These are phyloP conservation scores for Colletes latitarsis DNA, from an alignment of 1,140 invertebrate genomes.

Conservation along the genomic window DNA sequence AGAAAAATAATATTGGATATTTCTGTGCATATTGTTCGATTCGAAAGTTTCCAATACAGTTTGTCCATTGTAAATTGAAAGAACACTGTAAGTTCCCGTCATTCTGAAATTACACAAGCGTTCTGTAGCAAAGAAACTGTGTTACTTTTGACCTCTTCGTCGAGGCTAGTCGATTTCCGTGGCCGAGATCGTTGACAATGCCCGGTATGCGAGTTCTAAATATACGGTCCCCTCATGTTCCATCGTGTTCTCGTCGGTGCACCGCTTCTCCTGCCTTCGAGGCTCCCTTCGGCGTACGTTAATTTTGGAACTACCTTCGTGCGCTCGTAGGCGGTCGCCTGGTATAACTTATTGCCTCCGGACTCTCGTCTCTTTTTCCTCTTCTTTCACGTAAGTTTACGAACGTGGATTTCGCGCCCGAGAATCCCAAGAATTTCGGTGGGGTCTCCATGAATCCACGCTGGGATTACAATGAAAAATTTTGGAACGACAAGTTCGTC, in stretches of 20 bases:
- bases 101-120: too few relatives aligned
- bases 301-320: conserved; percentile 31
- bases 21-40: too few relatives aligned
- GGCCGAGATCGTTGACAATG: conserved; percentile 34
- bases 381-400: neutral
- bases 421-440: neutral
- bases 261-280: neutral
- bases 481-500: too few relatives aligned
- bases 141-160: too few relatives aligned
- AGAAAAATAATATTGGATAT: too few relatives aligned
- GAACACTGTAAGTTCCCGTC: too few relatives aligned
- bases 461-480: too few relatives aligned
- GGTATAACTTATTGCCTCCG: neutral
- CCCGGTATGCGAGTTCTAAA: conserved; percentile 48
- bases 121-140: too few relatives aligned
- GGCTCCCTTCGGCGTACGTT: conserved; percentile 17
- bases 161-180: neutral
- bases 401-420: neutral
- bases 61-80: too few relatives aligned
- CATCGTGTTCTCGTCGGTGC: conserved; percentile 4
- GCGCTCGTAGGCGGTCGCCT: neutral
- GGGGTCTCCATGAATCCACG: too few relatives aligned
- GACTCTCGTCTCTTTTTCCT: neutral
- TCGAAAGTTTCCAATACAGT: too few relatives aligned
- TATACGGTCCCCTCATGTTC: conserved; percentile 8